Evolutionary conservation across 2,113 vertebrate genomes (phyloP), one percentile per base, ranked within the genome.

Genomic region (Ibidorhyncha struthersii): DNA sequence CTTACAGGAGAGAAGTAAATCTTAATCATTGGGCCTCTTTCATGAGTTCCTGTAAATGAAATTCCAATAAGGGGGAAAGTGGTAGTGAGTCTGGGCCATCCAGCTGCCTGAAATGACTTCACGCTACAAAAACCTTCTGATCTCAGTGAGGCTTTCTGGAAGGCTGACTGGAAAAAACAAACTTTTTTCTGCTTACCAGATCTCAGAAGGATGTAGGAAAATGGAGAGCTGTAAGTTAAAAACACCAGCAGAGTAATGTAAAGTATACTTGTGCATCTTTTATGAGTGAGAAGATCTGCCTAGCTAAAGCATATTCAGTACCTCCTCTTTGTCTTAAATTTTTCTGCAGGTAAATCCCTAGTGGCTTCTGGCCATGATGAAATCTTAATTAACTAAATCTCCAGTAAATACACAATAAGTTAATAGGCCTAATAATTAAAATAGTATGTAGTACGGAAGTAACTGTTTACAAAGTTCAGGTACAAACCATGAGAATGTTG

Each of bases 101-200:
- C 53, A 66, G 12, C 53, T 66, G 53, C 59, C 77, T 89, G 50
- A 92, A 95, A 95, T 92, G 4, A 77, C 50, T 87, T 79, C 43
- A 85, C 1, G 2, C 32, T 90, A 25, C 86, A 82, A 82, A 95
- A 93, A 56, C 15, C 49, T 79, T 76, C 66, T 92, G 18, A n/a
- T 65, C 71, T 95, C 43, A 40, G 29, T 87, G 55, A 76, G n/a
- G 17, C 10, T 86, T 92, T 94, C 45, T 97, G 86, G 45, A 91
- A 62, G 79, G 14, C 14, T n/a, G 25, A 23, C 15, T 93, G 90
- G 66, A 95, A 97, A 97, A 95, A 73, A 25, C 18, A 85, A 61
- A 79, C 16, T 72, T 86, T 62, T 19, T 82, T 79, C 69, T 78
- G 8, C 38, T 82, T 79, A 49, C 10, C 9, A 52, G n/a, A 71